Conservation (phyloP, 2,888 invertebrate species). For the Deilephila elpenor region DNA sequence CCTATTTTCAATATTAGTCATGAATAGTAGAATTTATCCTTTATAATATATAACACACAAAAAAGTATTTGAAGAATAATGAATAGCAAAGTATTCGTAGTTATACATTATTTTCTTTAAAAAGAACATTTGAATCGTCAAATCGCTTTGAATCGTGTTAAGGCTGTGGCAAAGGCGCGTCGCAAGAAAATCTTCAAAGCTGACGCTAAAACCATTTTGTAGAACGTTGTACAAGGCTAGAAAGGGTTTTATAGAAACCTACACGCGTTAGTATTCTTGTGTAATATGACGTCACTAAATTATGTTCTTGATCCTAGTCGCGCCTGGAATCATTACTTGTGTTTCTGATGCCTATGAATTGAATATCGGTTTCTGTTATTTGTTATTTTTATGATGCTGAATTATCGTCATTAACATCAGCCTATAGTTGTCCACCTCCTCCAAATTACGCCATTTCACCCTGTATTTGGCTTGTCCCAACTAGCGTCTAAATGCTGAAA, state of each 20-base stretch:
- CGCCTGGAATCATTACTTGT: background rate
- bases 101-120: background rate
- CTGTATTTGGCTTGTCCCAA: too few species aligned
- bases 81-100: background rate
- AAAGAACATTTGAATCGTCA: background rate
- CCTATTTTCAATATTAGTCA: too few species aligned
- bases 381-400: too few species aligned
- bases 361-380: background rate
- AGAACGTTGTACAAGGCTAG: background rate
- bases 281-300: conserved; percentile 9
- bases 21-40: too few species aligned
- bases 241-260: background rate
- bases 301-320: background rate
- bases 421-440: too few species aligned
- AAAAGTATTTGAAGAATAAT: too few species aligned
- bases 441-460: too few species aligned
- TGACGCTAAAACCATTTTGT: background rate
- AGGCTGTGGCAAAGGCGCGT: background rate
- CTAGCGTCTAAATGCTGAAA: too few species aligned
- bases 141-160: background rate
- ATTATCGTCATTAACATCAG: too few species aligned
- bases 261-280: conserved; percentile 5
- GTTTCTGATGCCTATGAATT: background rate
- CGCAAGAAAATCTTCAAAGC: background rate
- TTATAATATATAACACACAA: too few species aligned